phyloP scores from a whole-genome alignment of 1,140 invertebrate genomes.

The Macrobrachium nipponense region DNA sequence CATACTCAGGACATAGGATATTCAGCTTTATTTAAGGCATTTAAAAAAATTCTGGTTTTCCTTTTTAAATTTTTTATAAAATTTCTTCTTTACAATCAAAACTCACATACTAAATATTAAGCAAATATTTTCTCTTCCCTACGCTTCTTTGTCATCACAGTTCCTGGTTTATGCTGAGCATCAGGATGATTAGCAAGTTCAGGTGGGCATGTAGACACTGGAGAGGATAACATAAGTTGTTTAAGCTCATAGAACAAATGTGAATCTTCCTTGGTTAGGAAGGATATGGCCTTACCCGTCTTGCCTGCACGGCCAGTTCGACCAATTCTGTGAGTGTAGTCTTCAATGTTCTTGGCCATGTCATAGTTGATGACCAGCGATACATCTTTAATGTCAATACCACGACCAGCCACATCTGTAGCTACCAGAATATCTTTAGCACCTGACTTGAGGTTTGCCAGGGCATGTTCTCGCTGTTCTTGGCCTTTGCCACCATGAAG shows the following conservation, averaged over 20 bases:
- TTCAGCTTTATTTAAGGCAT: no score
- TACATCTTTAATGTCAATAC: constrained; percentile 99
- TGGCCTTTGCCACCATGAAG: constrained; percentile 99
- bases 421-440: constrained; percentile 98
- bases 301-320: constrained; percentile 89
- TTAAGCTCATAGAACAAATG: constrained; percentile 97
- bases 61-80: no score
- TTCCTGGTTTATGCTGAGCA: constrained; percentile 97
- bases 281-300: constrained; percentile 93
- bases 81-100: no score
- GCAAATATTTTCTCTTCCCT: constrained; percentile 80
- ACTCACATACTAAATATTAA: constrained; percentile 16
- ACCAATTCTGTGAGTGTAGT: constrained; percentile 74
- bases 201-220: constrained; percentile 94
- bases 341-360: constrained; percentile 99
- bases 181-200: constrained; percentile 98
- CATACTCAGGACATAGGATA: no score
- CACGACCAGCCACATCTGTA: constrained; percentile 99
- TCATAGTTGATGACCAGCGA: constrained; percentile 99
- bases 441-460: constrained; percentile 90
- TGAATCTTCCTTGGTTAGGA: constrained; percentile 97
- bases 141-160: constrained; percentile 91
- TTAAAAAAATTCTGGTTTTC: no score
- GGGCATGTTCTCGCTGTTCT: constrained; percentile 98
- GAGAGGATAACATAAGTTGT: constrained; percentile 87